A percentile compares a stretch with the other conserved stretches of the same genome.
Conservation (phyloP, 2,888 invertebrate species). For the Sepioteuthis lessoniana region DNA sequence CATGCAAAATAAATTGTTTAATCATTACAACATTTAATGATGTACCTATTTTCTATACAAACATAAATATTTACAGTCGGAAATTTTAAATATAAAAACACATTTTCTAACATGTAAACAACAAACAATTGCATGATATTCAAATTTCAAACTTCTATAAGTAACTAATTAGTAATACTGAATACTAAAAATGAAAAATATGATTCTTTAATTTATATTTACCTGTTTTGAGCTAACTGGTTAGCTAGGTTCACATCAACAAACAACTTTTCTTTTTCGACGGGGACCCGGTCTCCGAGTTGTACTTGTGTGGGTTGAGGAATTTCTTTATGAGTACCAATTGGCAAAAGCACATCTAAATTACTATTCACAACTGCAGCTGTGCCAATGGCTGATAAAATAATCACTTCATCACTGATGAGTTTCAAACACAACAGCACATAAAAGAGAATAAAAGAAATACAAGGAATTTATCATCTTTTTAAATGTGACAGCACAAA, state of each 20-base stretch:
- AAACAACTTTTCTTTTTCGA: conserved; percentile 65
- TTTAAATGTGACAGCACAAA: not conserved
- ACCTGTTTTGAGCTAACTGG: conserved; percentile 61
- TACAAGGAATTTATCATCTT: not conserved
- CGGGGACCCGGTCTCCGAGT: conserved; percentile 52
- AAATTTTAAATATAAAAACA: too few relatives aligned
- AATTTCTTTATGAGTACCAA: conserved; percentile 52
- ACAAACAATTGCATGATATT: too few relatives aligned
- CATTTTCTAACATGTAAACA: too few relatives aligned
- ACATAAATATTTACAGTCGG: too few relatives aligned
- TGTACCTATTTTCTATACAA: too few relatives aligned
- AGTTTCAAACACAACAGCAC: not conserved
- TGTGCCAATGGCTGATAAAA: conserved; percentile 93
- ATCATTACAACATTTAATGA: too few relatives aligned
- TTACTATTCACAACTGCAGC: conserved; percentile 83
- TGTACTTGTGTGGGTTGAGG: conserved; percentile 49
- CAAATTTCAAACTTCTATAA: too few relatives aligned
- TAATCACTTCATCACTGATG: conserved; percentile 92
- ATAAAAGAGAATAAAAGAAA: not conserved
- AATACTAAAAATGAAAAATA: too few relatives aligned
- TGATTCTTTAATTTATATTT: too few relatives aligned
- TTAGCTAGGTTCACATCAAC: conserved; percentile 73
- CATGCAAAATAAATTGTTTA: too few relatives aligned
- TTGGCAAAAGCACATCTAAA: conserved; percentile 55
- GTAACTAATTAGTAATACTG: too few relatives aligned